Evolutionary conservation across 2,888 invertebrate species (phyloP).

Genomic region (Lysandra bellargus): DNA sequence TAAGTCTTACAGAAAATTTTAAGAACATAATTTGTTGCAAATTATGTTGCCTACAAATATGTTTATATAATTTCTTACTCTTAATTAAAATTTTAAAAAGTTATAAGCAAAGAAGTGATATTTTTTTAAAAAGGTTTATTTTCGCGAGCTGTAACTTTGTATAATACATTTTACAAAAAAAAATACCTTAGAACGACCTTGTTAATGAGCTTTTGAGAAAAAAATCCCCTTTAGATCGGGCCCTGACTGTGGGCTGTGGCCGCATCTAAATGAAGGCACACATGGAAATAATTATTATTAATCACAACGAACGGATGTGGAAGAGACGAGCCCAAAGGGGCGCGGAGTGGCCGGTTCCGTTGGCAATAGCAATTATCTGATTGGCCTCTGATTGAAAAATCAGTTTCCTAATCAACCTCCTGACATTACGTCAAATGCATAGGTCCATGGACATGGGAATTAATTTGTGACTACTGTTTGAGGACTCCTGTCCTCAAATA

Average conservation of each 20-base stretch:
- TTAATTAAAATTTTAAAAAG: too few relatives aligned
- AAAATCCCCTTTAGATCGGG: too few relatives aligned
- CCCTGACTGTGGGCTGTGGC: background rate
- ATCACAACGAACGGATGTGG: slow-evolving; percentile 45
- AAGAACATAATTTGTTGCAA: too few relatives aligned
- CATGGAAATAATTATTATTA: slow-evolving; percentile 37
- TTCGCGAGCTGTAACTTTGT: too few relatives aligned
- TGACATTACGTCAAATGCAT: slow-evolving; percentile 45
- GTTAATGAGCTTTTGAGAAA: too few relatives aligned
- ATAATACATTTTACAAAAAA: too few relatives aligned
- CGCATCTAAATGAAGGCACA: slow-evolving; percentile 40
- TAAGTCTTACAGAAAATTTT: too few relatives aligned
- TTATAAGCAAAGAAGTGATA: too few relatives aligned
- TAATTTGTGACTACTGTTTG: background rate
- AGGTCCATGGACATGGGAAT: slow-evolving; percentile 31
- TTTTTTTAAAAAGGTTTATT: too few relatives aligned
- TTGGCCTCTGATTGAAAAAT: slow-evolving; percentile 73
- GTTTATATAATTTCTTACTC: too few relatives aligned
- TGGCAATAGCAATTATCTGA: slow-evolving; percentile 75
- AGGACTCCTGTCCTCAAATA: background rate
- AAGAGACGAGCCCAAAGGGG: slow-evolving; percentile 56
- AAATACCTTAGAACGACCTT: too few relatives aligned
- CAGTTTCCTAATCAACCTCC: slow-evolving; percentile 71
- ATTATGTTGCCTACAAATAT: too few relatives aligned
- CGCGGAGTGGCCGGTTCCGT: slow-evolving; percentile 73